Conservation (phyloP, 2,113 vertebrate species). For the Tonatia bakeri region DNA sequence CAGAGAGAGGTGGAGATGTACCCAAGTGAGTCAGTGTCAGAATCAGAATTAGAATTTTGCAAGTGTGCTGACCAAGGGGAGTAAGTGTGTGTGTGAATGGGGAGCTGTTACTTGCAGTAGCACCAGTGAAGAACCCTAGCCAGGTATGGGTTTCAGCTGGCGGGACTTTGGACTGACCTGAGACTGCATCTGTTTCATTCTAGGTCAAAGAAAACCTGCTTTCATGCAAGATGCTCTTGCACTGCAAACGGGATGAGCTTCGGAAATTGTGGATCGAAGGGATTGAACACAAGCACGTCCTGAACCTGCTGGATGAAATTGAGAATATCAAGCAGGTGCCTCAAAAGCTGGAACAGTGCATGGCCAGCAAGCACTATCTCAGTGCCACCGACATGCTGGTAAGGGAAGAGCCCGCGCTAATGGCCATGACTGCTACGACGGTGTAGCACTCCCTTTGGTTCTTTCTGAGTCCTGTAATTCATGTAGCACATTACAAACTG, state of each 20-base stretch:
- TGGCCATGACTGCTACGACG: neutral
- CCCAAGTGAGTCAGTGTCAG: neutral
- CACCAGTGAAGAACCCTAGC: neutral
- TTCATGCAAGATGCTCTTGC: conserved; percentile 98
- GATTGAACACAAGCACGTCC: conserved; percentile 97
- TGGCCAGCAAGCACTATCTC: conserved; percentile 97
- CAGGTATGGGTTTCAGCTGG: neutral
- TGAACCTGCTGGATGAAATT: conserved; percentile 96
- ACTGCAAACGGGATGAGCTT: conserved; percentile 97
- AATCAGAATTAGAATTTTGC: neutral
- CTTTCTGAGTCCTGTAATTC: neutral
- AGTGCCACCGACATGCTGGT: conserved; percentile 98
- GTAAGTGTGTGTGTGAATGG: neutral
- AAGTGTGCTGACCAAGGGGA: neutral
- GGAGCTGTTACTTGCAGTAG: neutral
- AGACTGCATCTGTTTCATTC: neutral
- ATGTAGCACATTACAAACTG: neutral
- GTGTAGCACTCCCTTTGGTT: neutral
- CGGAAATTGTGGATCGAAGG: conserved; percentile 99
- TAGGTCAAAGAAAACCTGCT: conserved; percentile 98
- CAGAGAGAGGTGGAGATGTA: neutral
- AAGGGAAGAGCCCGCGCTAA: conserved; percentile 57
- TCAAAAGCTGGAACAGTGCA: conserved; percentile 92
- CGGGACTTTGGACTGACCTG: neutral
- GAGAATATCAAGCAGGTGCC: conserved; percentile 99